Conservation (phyloP, 2,113 vertebrate species). For the Osmerus mordax region DNA sequence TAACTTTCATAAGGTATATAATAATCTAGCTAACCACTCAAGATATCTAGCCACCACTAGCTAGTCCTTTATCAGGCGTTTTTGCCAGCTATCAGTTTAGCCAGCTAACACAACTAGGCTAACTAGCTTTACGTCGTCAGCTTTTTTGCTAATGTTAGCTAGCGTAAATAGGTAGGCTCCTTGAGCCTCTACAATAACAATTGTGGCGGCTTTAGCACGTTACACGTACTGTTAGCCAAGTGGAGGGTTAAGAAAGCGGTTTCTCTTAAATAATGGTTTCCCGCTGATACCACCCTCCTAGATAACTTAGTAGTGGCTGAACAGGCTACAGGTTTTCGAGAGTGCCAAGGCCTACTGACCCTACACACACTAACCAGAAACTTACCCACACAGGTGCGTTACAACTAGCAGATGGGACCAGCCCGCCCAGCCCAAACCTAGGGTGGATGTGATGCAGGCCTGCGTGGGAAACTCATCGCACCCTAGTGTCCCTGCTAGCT, state of each 20-base stretch:
- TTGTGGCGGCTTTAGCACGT: no score
- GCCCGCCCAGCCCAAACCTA: slow-evolving; percentile 60
- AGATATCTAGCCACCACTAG: no score
- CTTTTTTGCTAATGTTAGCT: no score
- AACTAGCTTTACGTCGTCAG: no score
- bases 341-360: slow-evolving; percentile 69
- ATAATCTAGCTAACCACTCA: no score
- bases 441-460: slow-evolving; percentile 42
- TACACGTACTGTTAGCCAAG: no score
- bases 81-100: no score
- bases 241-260: slow-evolving; percentile 81
- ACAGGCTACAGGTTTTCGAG: slow-evolving; percentile 57
- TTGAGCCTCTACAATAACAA: no score
- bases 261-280: slow-evolving; percentile 61
- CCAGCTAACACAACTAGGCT: no score
- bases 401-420: slow-evolving; percentile 72
- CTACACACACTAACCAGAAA: slow-evolving; percentile 67
- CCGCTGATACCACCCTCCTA: slow-evolving; percentile 81
- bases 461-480: slow-evolving; percentile 46
- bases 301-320: slow-evolving; percentile 69
- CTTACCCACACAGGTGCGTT: slow-evolving; percentile 58
- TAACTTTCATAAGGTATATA: no score
- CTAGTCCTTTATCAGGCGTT: no score
- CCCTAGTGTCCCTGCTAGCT: slow-evolving; percentile 21
- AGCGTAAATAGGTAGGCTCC: no score